Evolutionary conservation across 2,888 invertebrate genomes (phyloP).

Genomic region (Synergus japonicus): DNA sequence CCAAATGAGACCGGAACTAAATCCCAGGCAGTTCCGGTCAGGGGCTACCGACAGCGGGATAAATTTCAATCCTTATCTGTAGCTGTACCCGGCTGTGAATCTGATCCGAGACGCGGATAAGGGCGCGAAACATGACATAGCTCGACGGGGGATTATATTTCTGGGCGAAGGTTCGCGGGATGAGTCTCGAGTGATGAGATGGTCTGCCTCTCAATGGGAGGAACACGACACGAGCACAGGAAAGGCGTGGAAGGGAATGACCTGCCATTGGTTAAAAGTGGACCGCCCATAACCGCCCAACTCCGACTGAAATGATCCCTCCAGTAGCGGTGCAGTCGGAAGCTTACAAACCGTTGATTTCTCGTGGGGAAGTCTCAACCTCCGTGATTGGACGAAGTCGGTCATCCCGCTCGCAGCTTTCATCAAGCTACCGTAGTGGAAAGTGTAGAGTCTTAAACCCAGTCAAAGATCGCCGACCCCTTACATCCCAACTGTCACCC

Average conservation of each 20-base stretch:
- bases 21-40: background rate
- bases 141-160: conserved; percentile 23
- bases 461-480: background rate
- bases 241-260: conserved; percentile 1
- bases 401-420: background rate
- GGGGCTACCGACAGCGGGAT: background rate
- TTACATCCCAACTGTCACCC: conserved; percentile 4
- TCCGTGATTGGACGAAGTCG: conserved; percentile 20
- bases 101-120: background rate
- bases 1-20: background rate
- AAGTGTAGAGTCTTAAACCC: conserved; percentile 1
- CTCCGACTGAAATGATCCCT: background rate
- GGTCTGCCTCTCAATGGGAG: conserved; percentile 35
- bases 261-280: conserved; percentile 10
- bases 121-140: conserved; percentile 22
- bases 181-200: conserved; percentile 6
- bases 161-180: background rate
- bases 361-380: background rate
- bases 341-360: conserved; percentile 17
- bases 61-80: background rate
- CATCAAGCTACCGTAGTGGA: background rate
- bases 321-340: background rate
- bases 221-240: background rate
- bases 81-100: background rate
- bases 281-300: conserved; percentile 14